A percentile compares a stretch with the other conserved stretches of the same genome.
Conservation (phyloP, 2,113 vertebrate genomes). For the Rhinopithecus roxellana region DNA sequence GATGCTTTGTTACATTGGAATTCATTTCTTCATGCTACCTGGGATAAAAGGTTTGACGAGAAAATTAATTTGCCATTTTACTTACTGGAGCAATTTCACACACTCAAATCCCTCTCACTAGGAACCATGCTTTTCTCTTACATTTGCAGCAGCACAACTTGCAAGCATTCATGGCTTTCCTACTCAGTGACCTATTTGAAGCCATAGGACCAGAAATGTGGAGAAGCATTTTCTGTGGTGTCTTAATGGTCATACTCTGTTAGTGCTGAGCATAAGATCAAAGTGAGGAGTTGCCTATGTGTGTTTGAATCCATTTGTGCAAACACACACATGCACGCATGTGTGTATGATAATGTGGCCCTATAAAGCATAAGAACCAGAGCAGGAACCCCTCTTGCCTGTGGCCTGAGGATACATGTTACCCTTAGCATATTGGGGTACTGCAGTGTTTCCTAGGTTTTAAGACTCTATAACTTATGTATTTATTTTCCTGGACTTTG, state of each 20-base stretch:
- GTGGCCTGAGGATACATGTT: background rate
- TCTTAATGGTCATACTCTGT: background rate
- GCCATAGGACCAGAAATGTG: background rate
- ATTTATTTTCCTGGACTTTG: background rate
- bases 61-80: background rate
- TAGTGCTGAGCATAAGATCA: background rate
- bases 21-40: background rate
- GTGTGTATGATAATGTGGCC: background rate
- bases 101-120: background rate
- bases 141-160: background rate
- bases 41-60: background rate
- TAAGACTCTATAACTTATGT: background rate
- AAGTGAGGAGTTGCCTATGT: background rate
- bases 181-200: background rate
- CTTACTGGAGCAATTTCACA: background rate
- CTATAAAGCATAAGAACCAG: background rate
- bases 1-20: background rate
- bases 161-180: background rate
- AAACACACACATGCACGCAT: background rate
- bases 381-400: background rate
- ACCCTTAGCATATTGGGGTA: background rate
- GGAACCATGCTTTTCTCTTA: background rate
- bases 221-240: background rate
- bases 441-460: background rate
- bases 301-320: too few species aligned